A percentile compares a stretch with the other conserved stretches of the same genome.
phyloP scores from a whole-genome alignment of 1,140 invertebrate genomes.

The Apis mellifera region Amel_HAv3.1 CM009942.2:94001-94500 shows the following conservation, averaged over 20 bases:
- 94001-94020: too few species aligned
- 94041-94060: too few species aligned
- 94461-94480: slow-evolving; percentile 56
- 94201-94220: slow-evolving; percentile 65
- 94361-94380: slow-evolving; percentile 39
- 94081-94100: not conserved
- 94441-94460: slow-evolving; percentile 69
- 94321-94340: slow-evolving; percentile 42
- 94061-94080: too few species aligned
- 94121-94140: not conserved
- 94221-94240: slow-evolving; percentile 76
- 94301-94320: slow-evolving; percentile 71
- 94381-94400: slow-evolving; percentile 43
- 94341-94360: slow-evolving; percentile 8
- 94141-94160: too few species aligned
- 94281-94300: slow-evolving; percentile 77
- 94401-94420: slow-evolving; percentile 54
- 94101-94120: not conserved
- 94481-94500: slow-evolving; percentile 56
- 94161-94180: not conserved
- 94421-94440: slow-evolving; percentile 63
- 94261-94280: slow-evolving; percentile 70
- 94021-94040: too few species aligned
- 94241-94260: slow-evolving; percentile 70
- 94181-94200: slow-evolving; percentile 51